phyloP scores from a whole-genome alignment of 1,140 invertebrate species.

The Belonocnema kinseyi region DNA sequence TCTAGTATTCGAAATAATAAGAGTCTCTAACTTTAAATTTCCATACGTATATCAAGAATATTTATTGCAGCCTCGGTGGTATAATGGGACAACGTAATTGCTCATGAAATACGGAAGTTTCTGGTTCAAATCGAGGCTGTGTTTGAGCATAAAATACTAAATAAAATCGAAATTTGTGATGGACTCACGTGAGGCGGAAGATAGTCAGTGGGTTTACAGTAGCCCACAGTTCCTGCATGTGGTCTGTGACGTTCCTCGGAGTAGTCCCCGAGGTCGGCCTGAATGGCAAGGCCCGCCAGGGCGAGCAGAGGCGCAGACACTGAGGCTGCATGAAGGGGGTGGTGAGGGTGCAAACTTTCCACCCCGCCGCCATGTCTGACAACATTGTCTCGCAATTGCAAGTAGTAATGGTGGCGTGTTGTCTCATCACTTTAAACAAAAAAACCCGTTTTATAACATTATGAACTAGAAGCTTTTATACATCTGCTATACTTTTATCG shows the following conservation, averaged over 20 bases:
- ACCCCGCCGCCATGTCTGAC: slow-evolving; percentile 80
- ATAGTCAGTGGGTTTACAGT: slow-evolving; percentile 89
- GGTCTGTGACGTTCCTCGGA: slow-evolving; percentile 75
- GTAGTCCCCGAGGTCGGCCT: slow-evolving; percentile 92
- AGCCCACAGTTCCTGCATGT: slow-evolving; percentile 81
- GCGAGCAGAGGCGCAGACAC: slow-evolving; percentile 79
- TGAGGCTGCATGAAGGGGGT: slow-evolving; percentile 79
- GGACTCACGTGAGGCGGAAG: slow-evolving; percentile 78
- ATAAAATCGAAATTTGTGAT: no score
- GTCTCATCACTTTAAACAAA: slow-evolving; percentile 85
- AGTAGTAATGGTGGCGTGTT: slow-evolving; percentile 93
- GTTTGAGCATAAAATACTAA: no score
- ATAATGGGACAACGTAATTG: no score
- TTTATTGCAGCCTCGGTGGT: no score
- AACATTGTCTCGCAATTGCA: slow-evolving; percentile 94
- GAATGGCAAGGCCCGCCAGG: slow-evolving; percentile 90
- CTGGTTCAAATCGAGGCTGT: no score
- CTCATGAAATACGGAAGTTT: no score
- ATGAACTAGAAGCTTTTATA: no score
- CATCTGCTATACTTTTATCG: no score
- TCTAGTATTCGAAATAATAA: no score
- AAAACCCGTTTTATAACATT: not conserved
- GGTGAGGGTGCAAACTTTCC: slow-evolving; percentile 77
- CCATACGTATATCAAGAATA: no score
- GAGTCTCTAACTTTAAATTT: no score